phyloP scores from a whole-genome alignment of 1,140 invertebrate species.

The Diorhabda carinulata region DNA sequence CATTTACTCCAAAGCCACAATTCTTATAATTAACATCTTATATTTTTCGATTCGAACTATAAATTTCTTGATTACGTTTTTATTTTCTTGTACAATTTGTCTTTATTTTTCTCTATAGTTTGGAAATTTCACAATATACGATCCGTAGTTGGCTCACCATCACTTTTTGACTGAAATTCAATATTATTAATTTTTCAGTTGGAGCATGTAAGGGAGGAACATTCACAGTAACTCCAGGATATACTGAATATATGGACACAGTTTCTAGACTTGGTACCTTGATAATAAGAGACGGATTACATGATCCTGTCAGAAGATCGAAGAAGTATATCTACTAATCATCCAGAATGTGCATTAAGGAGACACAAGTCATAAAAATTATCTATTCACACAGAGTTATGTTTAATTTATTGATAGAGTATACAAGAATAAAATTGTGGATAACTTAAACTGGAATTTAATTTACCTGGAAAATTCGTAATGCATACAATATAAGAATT shows the following conservation, averaged over 20 bases:
- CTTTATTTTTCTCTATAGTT: no score
- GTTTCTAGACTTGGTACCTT: conserved; percentile 54
- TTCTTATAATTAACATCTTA: no score
- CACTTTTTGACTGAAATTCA: neutral
- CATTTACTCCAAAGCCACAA: no score
- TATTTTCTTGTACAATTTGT: no score
- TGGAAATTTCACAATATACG: no score
- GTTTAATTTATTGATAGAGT: neutral
- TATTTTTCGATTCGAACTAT: no score
- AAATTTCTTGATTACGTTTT: no score
- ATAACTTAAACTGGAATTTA: neutral
- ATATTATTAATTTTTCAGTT: conserved; percentile 24
- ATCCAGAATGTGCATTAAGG: no score
- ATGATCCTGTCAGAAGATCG: conserved; percentile 34
- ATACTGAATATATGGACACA: conserved; percentile 58
- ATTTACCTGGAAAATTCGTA: neutral
- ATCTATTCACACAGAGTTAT: neutral
- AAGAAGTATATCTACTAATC: neutral
- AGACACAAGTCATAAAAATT: neutral
- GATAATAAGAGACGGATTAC: conserved; percentile 56
- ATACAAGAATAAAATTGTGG: neutral
- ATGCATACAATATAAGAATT: neutral
- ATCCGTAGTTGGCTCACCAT: no score
- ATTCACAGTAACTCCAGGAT: conserved; percentile 33
- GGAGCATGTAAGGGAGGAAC: conserved; percentile 30